Base-by-base conservation (phyloP, 2,797 vertebrate species). In the Ctenochaetus hawaiiensis region DNA sequence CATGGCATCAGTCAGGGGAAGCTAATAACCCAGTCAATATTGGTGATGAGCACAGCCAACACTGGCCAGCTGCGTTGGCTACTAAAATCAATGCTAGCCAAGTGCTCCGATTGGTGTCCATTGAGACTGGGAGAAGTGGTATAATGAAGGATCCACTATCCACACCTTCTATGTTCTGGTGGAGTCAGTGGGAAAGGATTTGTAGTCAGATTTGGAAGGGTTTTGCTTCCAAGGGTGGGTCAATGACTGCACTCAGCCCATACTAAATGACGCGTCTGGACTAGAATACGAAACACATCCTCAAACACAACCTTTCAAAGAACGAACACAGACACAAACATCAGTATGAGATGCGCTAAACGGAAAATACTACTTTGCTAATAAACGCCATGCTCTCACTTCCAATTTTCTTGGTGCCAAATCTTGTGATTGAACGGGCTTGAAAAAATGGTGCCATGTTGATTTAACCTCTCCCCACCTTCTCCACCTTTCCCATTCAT, bases 11-110 rank as follows among this genome's bases (percentile, higher is more conserved):
- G 77, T 85, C 80, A 87, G 49, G 43, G 58, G 73, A 54, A 70
- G 77, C 71, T 86, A 87, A 89, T 83, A 89, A 88, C 77, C 47
- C 9, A n/a, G 34, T 90, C 83, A 48, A 89, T 90, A 72, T 17
- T 39, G 49, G 47, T 76, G 78, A 83, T 54, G 78, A 75, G 77
- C 48, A 68, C 52, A 30, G 77, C 54, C 76, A 57, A 61, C 51
- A 56, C 11, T 48, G 51, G 62, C 52, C 75, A 51, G 82, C 72
- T 72, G 64, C 10, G 51, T 58, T 72, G 73, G 69, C 67, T n/a
- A 4, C 14, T 65, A 12, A 67, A 80, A 86, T 85, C 74, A 4
- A 66, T 70, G 51, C 26, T 18, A 45, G 53, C 69, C 61, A 63
- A 65, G 63, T 51, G 69, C 48, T 82, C 53, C 44, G 39, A 84